Evolutionary conservation across 2,113 vertebrate species (phyloP).

Genomic region (Daubentonia madagascariensis): DNA sequence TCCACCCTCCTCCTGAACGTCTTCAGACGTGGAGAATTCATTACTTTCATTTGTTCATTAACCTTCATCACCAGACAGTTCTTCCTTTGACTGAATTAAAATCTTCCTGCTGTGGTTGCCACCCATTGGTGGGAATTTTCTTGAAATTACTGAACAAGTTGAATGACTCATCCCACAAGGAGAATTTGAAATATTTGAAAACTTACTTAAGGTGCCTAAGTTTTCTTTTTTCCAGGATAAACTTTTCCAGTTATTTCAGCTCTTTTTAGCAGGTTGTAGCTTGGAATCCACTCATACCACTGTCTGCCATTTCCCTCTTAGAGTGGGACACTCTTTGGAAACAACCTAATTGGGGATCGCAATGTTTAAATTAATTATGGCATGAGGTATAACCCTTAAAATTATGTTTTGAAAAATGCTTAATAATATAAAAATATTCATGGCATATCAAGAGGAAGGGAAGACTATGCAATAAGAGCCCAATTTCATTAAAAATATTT

Average conservation of each 20-base stretch:
- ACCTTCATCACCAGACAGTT: background rate
- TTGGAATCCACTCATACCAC: background rate
- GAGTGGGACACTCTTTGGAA: background rate
- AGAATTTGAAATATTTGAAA: background rate
- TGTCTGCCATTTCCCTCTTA: background rate
- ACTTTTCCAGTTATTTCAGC: background rate
- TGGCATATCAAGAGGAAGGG: background rate
- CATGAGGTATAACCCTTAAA: background rate
- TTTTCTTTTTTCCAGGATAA: background rate
- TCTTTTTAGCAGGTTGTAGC: background rate
- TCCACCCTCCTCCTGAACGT: background rate
- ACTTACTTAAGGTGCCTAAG: background rate
- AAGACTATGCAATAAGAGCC: background rate
- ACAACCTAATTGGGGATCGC: background rate
- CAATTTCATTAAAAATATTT: conserved; percentile 1
- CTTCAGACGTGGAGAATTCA: background rate
- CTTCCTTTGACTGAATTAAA: background rate
- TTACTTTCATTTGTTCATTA: background rate
- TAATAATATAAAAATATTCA: conserved; percentile 7
- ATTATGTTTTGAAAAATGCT: background rate
- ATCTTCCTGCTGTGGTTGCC: background rate
- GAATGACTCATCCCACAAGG: background rate
- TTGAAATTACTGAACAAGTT: background rate
- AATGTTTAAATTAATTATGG: background rate
- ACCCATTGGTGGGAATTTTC: background rate